Percentiles rank a stretch among this genome's conserved stretches.
These are phyloP conservation scores for Pangasius sanitwongsei DNA, from an alignment of 2,797 vertebrate species.

Conservation along the genomic window DNA sequence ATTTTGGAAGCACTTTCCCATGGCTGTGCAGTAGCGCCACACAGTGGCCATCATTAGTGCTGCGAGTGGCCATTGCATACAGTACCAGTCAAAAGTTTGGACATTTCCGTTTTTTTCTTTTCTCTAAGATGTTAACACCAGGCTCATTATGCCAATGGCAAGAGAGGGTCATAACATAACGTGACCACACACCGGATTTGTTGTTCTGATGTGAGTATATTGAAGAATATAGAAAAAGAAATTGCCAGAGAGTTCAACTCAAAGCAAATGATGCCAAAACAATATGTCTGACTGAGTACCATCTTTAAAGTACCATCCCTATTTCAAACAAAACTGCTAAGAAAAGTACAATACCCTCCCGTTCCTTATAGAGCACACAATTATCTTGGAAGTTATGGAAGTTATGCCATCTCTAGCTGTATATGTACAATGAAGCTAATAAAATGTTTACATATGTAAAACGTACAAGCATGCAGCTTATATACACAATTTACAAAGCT, in stretches of 20 bases:
- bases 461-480: background rate
- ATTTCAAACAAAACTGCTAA: background rate
- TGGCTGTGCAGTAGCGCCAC: slow-evolving; percentile 33
- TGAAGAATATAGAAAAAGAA: background rate
- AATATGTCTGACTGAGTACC: background rate
- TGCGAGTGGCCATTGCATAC: background rate
- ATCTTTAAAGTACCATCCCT: background rate
- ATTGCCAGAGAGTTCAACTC: background rate
- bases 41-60: slow-evolving; percentile 23
- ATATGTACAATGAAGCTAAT: background rate
- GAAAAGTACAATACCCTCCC: background rate
- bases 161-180: too few species aligned
- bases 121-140: background rate
- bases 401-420: background rate
- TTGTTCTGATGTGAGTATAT: background rate
- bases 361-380: too few species aligned
- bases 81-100: background rate
- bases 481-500: background rate
- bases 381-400: background rate
- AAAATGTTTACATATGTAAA: background rate
- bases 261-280: background rate
- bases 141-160: background rate
- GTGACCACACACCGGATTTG: background rate
- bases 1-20: background rate
- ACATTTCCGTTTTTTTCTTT: background rate